A percentile compares a stretch with the other conserved stretches of the same genome.
Evolutionary conservation across 2,113 vertebrate genomes (phyloP).

Genomic region (Neogobius melanostomus): DNA sequence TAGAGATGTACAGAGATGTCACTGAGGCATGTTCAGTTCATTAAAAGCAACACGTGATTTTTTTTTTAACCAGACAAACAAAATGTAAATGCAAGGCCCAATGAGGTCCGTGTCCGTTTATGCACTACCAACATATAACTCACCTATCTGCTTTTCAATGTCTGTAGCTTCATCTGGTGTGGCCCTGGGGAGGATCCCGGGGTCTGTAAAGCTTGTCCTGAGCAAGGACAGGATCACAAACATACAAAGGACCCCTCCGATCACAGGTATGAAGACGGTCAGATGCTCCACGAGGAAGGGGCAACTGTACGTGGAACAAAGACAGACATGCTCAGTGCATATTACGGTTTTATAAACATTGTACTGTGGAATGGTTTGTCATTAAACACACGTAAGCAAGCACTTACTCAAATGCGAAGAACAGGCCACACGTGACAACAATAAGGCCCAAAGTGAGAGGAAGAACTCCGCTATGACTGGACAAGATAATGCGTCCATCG

Average conservation of each 20-base stretch:
- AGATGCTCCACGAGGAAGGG: conserved; percentile 88
- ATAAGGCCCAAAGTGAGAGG: conserved; percentile 90
- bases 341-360: neutral
- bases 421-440: conserved; percentile 87
- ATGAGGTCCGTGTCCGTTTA: neutral
- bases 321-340: too few species aligned
- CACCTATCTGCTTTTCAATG: conserved; percentile 91
- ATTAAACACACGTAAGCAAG: neutral
- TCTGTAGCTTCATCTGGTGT: conserved; percentile 89
- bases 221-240: conserved; percentile 90
- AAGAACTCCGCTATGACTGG: conserved; percentile 88
- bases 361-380: neutral
- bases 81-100: neutral
- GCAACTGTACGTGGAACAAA: conserved; percentile 76
- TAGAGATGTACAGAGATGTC: conserved; percentile 20
- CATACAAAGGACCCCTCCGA: conserved; percentile 87
- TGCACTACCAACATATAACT: conserved; percentile 43
- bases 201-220: conserved; percentile 93
- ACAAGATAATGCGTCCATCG: conserved; percentile 87
- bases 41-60: too few species aligned
- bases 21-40: neutral
- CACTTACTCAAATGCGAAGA: conserved; percentile 96
- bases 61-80: too few species aligned
- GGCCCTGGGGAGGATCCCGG: conserved; percentile 93
- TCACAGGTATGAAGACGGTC: conserved; percentile 90